Evolutionary conservation across 2,888 invertebrate genomes (phyloP).

Genomic region (Scaptomyza flava): DNA sequence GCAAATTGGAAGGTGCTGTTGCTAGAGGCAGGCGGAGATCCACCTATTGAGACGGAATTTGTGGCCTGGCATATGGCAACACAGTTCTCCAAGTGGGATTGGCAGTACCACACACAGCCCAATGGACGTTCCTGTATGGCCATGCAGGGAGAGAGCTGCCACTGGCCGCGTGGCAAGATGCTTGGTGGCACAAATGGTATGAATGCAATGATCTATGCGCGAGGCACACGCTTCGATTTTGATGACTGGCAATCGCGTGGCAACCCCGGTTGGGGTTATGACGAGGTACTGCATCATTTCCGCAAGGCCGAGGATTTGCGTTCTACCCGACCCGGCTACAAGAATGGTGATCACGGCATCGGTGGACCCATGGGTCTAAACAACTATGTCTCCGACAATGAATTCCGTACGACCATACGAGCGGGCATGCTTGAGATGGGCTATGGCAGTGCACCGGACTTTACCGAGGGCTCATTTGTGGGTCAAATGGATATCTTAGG

Average conservation of each 20-base stretch:
- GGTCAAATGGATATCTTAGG: conserved; percentile 94
- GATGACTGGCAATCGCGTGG: conserved; percentile 88
- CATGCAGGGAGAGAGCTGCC: conserved; percentile 84
- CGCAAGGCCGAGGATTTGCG: conserved; percentile 91
- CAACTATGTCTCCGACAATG: conserved; percentile 90
- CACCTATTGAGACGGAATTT: conserved; percentile 85
- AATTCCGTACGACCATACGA: conserved; percentile 88
- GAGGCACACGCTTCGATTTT: conserved; percentile 88
- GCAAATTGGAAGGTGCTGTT: conserved; percentile 90
- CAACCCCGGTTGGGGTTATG: conserved; percentile 89
- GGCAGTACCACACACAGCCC: conserved; percentile 83
- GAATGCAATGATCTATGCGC: conserved; percentile 88
- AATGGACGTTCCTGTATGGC: conserved; percentile 83
- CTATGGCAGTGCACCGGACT: conserved; percentile 90
- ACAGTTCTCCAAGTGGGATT: conserved; percentile 83
- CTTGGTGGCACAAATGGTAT: conserved; percentile 89
- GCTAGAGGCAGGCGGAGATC: conserved; percentile 91
- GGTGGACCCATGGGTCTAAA: conserved; percentile 86
- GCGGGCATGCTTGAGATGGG: conserved; percentile 92
- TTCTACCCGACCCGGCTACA: conserved; percentile 66
- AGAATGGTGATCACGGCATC: conserved; percentile 86
- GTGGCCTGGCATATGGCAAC: conserved; percentile 83
- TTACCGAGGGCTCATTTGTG: conserved; percentile 92
- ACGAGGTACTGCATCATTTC: conserved; percentile 92
- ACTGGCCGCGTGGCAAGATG: conserved; percentile 87